Evolutionary conservation across 2,113 vertebrate species (phyloP).

Genomic region (Rhinogobius similis): DNA sequence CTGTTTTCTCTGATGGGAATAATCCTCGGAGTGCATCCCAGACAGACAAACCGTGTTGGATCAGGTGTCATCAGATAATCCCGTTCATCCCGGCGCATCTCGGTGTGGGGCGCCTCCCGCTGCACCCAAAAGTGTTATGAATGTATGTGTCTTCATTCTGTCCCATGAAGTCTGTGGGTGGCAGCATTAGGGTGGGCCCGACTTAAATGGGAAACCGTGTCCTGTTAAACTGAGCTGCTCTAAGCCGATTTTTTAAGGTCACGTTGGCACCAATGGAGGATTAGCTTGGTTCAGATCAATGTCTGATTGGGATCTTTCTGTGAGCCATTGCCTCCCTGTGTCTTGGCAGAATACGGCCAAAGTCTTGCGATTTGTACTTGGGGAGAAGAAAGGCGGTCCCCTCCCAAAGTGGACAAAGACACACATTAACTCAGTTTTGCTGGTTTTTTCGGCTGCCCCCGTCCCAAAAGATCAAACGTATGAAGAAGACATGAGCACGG

Average conservation of each 20-base stretch:
- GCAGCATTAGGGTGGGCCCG: conserved; percentile 69
- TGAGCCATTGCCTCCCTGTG: conserved; percentile 73
- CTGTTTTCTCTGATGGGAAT: conserved; percentile 13
- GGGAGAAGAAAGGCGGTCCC: conserved; percentile 74
- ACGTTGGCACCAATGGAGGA: conserved; percentile 83
- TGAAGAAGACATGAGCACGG: conserved; percentile 69
- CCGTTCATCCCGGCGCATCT: conserved; percentile 25
- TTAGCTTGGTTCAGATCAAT: conserved; percentile 83
- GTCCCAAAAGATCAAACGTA: conserved; percentile 74
- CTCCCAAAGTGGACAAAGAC: conserved; percentile 76
- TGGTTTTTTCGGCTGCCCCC: conserved; percentile 69
- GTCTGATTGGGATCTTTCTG: conserved; percentile 80
- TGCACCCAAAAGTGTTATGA: conserved; percentile 80
- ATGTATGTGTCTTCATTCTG: conserved; percentile 82
- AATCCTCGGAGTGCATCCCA: conserved; percentile 4
- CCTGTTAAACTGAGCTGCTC: conserved; percentile 80
- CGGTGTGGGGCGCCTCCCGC: conserved; percentile 64
- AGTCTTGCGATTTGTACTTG: conserved; percentile 80
- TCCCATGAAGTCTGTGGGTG: conserved; percentile 77
- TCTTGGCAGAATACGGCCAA: conserved; percentile 70
- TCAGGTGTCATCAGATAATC: conserved; percentile 55
- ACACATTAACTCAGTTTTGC: conserved; percentile 82
- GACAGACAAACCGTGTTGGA: conserved; percentile 35
- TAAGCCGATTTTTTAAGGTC: conserved; percentile 85
- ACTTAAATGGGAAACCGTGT: conserved; percentile 75